phyloP scores from a whole-genome alignment of 2,888 invertebrate genomes.

The Uloborus plumipes region DNA sequence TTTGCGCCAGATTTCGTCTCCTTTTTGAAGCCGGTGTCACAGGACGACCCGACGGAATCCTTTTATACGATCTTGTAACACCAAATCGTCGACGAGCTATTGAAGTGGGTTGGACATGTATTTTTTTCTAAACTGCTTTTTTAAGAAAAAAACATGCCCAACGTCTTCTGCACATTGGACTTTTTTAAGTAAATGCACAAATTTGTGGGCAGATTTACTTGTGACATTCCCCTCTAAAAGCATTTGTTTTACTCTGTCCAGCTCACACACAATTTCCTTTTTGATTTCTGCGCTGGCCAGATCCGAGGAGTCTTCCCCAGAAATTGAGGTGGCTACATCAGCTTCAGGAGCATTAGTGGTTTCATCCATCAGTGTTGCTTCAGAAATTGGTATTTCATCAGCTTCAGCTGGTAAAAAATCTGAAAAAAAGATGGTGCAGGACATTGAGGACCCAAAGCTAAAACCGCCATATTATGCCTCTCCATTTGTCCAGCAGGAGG shows the following conservation, averaged over 20 bases:
- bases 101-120: neutral
- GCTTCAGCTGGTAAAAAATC: neutral
- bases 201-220: no score
- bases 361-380: no score
- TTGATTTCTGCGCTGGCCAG: no score
- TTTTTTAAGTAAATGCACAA: neutral
- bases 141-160: neutral
- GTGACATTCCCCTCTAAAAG: no score
- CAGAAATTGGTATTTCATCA: neutral
- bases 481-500: neutral
- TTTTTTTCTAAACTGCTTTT: neutral
- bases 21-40: no score
- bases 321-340: no score
- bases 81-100: neutral
- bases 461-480: neutral
- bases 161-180: neutral
- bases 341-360: no score
- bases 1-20: no score
- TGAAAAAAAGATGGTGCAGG: neutral
- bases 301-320: no score
- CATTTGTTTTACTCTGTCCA: neutral
- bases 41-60: neutral
- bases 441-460: neutral
- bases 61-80: neutral
- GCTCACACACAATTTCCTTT: neutral